Conservation (phyloP, 2,113 vertebrate species). For the Datnioides undecimradiatus region DNA sequence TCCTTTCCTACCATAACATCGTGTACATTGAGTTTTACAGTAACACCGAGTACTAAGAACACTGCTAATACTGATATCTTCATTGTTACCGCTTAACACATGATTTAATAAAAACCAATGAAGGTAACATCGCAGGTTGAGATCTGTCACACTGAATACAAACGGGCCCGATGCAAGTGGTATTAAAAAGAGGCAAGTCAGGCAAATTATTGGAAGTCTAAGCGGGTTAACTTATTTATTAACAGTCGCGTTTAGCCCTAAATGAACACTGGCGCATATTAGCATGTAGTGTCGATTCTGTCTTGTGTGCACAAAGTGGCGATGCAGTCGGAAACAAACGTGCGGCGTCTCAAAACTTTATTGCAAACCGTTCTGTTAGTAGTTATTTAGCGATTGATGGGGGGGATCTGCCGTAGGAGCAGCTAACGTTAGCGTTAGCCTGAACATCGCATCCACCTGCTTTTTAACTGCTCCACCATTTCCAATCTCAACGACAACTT, state of each 20-base stretch:
- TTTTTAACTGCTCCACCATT: neutral
- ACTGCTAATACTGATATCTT: neutral
- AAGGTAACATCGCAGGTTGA: neutral
- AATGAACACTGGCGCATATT: neutral
- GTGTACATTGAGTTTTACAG: neutral
- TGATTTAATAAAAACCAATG: neutral
- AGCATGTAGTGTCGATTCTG: neutral
- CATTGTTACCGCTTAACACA: neutral
- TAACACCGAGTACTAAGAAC: neutral
- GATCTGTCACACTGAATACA: neutral
- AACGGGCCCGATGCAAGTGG: neutral
- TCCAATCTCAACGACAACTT: neutral
- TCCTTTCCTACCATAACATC: slow-evolving; percentile 35
- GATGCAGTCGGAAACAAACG: neutral
- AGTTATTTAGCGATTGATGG: neutral
- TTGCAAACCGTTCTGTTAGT: slow-evolving; percentile 7
- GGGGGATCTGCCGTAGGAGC: neutral
- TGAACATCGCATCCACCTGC: too few relatives aligned
- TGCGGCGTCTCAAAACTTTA: slow-evolving; percentile 60
- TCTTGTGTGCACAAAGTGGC: neutral
- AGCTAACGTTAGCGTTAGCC: neutral
- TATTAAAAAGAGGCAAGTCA: neutral
- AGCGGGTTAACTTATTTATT: neutral
- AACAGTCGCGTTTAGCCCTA: neutral
- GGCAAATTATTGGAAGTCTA: neutral